These are phyloP conservation scores for Danionella dracula DNA, from an alignment of 2,797 vertebrate species.

Conservation along the genomic window DNA sequence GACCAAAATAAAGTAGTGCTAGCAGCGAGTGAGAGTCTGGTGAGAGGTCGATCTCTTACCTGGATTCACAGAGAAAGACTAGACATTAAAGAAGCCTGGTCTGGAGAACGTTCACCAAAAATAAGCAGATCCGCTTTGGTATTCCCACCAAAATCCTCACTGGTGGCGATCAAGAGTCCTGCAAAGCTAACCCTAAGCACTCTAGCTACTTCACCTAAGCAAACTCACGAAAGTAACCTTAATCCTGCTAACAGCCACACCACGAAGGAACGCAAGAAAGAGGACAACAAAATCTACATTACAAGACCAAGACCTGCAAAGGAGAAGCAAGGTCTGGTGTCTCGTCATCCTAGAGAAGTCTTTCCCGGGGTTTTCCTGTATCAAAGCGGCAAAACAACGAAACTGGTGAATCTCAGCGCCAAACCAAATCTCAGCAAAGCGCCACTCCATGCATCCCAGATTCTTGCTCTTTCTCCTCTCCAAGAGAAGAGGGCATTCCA, in stretches of 20 bases:
- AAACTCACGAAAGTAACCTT: constrained; percentile 15
- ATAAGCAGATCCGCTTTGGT: constrained; percentile 56
- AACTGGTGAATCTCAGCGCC: constrained; percentile 64
- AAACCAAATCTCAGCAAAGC: constrained; percentile 56
- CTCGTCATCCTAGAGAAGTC: constrained; percentile 68
- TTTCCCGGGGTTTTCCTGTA: constrained; percentile 84
- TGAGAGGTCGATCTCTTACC: constrained; percentile 63
- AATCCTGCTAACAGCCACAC: constrained; percentile 37
- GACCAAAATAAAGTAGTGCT: accelerated
- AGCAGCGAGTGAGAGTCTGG: constrained; percentile 37
- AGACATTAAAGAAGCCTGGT: constrained; percentile 31
- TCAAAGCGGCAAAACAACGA: constrained; percentile 72
- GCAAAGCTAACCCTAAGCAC: constrained; percentile 71
- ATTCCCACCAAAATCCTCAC: constrained; percentile 69
- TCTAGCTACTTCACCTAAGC: constrained; percentile 61
- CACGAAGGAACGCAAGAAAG: constrained; percentile 52
- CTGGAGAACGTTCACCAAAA: constrained; percentile 50
- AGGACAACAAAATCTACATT: constrained; percentile 84
- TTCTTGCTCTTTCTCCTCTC: constrained; percentile 61
- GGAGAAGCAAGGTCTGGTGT: constrained; percentile 49
- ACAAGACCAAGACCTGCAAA: constrained; percentile 73
- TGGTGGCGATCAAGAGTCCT: constrained; percentile 70
- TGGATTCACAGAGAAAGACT: constrained; percentile 76
- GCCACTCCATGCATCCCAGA: constrained; percentile 55
- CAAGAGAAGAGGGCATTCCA: constrained; percentile 56